Conservation (phyloP, 2,797 vertebrate species). For the Pipistrellus pipistrellus region DNA sequence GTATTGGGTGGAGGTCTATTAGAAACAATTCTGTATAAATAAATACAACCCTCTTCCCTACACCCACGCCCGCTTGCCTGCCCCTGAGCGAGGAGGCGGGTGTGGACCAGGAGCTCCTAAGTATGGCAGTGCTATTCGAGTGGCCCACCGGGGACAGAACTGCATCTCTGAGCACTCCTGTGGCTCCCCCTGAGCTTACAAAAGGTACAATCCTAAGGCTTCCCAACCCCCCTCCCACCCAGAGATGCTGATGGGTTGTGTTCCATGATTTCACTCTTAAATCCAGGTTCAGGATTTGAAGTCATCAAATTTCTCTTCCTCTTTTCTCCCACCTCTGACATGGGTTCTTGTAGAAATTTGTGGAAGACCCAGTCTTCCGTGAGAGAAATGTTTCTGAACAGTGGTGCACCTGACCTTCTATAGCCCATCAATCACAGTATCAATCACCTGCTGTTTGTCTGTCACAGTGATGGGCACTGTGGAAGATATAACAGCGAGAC, state of each 20-base stretch:
- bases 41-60: neutral
- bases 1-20: neutral
- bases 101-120: neutral
- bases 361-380: neutral
- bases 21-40: neutral
- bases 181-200: neutral
- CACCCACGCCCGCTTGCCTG: neutral
- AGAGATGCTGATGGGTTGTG: accelerated
- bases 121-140: neutral
- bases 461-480: neutral
- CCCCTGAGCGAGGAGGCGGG: no score
- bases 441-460: neutral
- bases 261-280: neutral
- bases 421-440: neutral
- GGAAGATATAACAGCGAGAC: neutral
- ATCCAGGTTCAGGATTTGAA: neutral
- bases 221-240: no score
- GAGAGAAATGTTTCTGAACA: neutral
- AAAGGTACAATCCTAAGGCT: neutral
- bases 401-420: neutral
- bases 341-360: neutral
- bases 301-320: neutral
- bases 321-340: neutral
- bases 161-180: neutral
- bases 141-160: neutral